Evolutionary conservation across 1,140 invertebrate species (phyloP).

Genomic region (Lepeophtheirus salmonis): DNA sequence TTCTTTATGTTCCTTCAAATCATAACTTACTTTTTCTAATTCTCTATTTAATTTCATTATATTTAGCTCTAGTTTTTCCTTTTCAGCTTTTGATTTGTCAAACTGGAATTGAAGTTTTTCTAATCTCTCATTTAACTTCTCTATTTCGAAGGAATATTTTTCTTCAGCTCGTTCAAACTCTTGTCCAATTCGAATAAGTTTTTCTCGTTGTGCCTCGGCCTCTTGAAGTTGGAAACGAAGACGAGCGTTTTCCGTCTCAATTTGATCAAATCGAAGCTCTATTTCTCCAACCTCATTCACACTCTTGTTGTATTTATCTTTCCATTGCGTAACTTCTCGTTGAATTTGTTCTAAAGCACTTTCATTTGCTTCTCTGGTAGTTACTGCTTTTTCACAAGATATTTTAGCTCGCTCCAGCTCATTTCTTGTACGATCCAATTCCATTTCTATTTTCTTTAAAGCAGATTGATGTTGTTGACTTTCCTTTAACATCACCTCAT

Average conservation of each 20-base stretch:
- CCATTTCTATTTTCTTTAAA: conserved; percentile 20
- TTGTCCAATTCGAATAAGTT: conserved; percentile 43
- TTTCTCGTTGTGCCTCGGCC: conserved; percentile 34
- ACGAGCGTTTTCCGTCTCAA: conserved; percentile 52
- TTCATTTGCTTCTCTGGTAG: background rate
- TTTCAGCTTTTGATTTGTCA: conserved; percentile 28
- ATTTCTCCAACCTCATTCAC: conserved; percentile 37
- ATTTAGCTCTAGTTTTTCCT: conserved; percentile 47
- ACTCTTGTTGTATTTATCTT: conserved; percentile 14
- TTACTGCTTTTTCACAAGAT: background rate
- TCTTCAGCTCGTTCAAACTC: conserved; percentile 20
- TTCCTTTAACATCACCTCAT: conserved; percentile 25
- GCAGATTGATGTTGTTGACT: background rate
- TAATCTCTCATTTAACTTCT: conserved; percentile 25
- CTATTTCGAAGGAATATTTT: conserved; percentile 22
- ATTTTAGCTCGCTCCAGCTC: conserved; percentile 21
- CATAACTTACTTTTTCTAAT: conserved; percentile 53
- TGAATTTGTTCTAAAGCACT: background rate
- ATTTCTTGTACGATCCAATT: conserved; percentile 17
- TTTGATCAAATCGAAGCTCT: conserved; percentile 41
- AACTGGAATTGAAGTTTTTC: conserved; percentile 22
- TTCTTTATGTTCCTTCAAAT: conserved; percentile 1
- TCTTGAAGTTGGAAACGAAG: conserved; percentile 42
- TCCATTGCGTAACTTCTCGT: conserved; percentile 3
- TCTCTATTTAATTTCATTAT: conserved; percentile 62